Percentiles rank a stretch among this genome's conserved stretches.
Conservation (phyloP, 2,113 vertebrate species). For the Sterna hirundo region DNA sequence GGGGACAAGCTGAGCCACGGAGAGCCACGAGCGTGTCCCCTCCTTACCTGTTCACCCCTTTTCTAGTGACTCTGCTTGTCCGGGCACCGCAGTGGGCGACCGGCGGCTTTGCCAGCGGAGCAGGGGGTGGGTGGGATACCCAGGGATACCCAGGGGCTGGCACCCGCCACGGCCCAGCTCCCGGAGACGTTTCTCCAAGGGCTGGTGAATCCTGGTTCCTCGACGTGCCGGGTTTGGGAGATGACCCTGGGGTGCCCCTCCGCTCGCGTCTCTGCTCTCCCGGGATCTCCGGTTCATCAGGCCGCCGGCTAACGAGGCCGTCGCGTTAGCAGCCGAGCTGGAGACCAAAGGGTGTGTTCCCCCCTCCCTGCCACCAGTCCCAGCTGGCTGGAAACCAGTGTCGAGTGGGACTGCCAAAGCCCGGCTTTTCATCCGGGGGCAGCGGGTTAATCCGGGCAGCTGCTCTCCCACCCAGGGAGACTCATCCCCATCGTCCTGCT, state of each 20-base stretch:
- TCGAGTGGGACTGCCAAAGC: neutral
- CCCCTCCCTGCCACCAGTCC: neutral
- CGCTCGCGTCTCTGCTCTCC: neutral
- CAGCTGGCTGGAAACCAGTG: neutral
- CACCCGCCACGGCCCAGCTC: neutral
- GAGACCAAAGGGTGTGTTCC: neutral
- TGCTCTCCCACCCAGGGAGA: neutral
- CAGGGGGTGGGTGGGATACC: neutral
- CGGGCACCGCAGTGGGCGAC: rapidly evolving
- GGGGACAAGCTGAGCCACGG: neutral
- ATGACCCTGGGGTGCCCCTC: neutral
- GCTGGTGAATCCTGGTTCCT: neutral
- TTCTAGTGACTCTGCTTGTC: neutral
- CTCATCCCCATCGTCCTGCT: neutral
- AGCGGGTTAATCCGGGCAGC: neutral
- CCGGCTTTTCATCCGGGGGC: neutral
- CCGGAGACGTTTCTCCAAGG: neutral
- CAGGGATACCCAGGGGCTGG: neutral
- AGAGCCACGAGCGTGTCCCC: neutral
- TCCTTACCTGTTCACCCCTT: neutral
- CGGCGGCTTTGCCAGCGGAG: neutral
- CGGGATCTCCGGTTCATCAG: neutral
- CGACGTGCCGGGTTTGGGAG: rapidly evolving
- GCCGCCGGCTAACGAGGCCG: neutral
- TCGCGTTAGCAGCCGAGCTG: neutral